Conservation (phyloP, 2,888 invertebrate species). For the Agonopterix arenella region DNA sequence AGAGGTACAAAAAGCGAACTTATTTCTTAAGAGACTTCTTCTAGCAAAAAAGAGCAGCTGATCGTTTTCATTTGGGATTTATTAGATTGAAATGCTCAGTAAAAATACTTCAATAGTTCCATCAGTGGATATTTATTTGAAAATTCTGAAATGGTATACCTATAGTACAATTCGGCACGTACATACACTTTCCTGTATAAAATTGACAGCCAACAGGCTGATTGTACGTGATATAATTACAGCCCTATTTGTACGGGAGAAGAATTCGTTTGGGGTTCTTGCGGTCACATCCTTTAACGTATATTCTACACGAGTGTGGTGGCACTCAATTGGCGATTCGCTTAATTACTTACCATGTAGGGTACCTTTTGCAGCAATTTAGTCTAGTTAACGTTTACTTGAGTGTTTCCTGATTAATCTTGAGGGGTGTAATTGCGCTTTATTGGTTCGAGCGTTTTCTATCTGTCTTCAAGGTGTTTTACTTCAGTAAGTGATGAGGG, state of each 20-base stretch:
- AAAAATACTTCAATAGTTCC: too few relatives aligned
- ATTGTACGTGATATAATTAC: constrained; percentile 16
- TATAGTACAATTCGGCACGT: background rate
- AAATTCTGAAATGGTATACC: too few relatives aligned
- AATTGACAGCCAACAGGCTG: background rate
- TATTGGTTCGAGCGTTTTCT: constrained; percentile 40
- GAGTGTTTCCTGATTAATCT: constrained; percentile 55
- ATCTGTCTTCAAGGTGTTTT: constrained; percentile 29
- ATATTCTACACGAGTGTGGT: background rate
- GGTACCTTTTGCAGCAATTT: constrained; percentile 46
- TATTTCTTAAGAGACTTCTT: too few relatives aligned
- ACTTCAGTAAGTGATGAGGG: constrained; percentile 12
- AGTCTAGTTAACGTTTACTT: constrained; percentile 42
- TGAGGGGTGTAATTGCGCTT: constrained; percentile 45
- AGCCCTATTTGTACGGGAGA: constrained; percentile 22
- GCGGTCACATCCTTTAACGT: constrained; percentile 23
- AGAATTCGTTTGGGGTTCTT: constrained; percentile 23
- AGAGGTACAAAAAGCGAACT: too few relatives aligned
- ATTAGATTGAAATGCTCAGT: too few relatives aligned
- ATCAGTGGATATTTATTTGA: too few relatives aligned
- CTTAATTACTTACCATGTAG: constrained; percentile 43
- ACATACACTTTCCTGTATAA: background rate
- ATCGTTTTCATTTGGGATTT: too few relatives aligned
- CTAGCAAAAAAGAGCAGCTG: too few relatives aligned
- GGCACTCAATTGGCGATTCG: constrained; percentile 35